Evolutionary conservation across 2,888 invertebrate species (phyloP), one percentile per base, ranked within the genome.

Genomic region (Allygus modestus): DNA sequence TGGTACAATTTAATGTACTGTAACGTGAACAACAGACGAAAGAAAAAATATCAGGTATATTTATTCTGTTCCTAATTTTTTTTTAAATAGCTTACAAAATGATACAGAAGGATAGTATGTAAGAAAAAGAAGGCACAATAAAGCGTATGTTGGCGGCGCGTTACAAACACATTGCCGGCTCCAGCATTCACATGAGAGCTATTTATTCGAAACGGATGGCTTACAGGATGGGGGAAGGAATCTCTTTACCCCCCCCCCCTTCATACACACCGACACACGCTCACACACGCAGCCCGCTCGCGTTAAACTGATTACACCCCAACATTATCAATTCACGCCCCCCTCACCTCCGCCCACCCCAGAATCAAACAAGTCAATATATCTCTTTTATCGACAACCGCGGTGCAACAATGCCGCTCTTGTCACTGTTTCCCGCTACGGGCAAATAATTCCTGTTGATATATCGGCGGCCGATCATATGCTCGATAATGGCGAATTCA

Each of bases 241-340:
- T 58, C 58, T 58, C 58, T 58, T 58, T 58, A 23, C 58, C 58
- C 20, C 58, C 58, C 58, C 58, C 58, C 58, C 58, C 58, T n/a
- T n/a, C n/a, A n/a, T n/a, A n/a, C n/a, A n/a, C n/a, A 9, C 20
- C 1, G 2, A 46, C 41, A 75, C 77, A 51, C 77, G 51, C 46
- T 23, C 51, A 1, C 75, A 37, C 75, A n/a, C 71, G 28, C 15
- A 12, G 20, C 75, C 4, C 77, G 51, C 23, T 51, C 54, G 28
- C 51, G 28, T 33, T 77, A 77, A 77, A 77, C 77, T 77, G 77
- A 77, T 77, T 77, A 77, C 77, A 77, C 73, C 73, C 77, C 26
- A 2, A 77, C 77, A 77, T 77, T 77, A 77, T 77, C 77, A 77
- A 77, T 77, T 77, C 77, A 46, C 77, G 43, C 51, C 51, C 77